Evolutionary conservation across 2,797 vertebrate genomes (phyloP).

Genomic region (Premnoplex brunnescens): DNA sequence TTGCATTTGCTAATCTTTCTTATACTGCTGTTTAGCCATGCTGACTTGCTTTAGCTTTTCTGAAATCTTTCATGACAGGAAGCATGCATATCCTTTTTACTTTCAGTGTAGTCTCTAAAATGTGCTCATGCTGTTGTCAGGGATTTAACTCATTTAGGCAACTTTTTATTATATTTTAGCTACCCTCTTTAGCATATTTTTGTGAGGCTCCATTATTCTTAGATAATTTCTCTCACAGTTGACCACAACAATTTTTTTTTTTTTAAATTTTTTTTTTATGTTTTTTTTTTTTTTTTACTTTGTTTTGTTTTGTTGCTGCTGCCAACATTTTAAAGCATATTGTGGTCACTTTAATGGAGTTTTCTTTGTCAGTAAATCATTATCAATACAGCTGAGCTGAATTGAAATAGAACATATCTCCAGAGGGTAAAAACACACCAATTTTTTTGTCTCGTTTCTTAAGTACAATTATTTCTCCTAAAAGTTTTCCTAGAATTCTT

Average conservation of each 20-base stretch:
- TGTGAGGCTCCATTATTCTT: neutral
- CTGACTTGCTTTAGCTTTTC: conserved; percentile 48
- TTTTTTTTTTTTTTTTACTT: neutral
- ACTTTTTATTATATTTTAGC: neutral
- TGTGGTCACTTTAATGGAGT: neutral
- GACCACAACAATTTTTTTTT: neutral
- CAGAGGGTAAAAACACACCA: neutral
- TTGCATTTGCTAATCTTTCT: conserved; percentile 13
- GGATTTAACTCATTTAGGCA: neutral
- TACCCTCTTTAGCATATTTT: neutral
- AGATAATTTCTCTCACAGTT: neutral
- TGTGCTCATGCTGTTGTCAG: neutral
- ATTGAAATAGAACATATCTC: neutral
- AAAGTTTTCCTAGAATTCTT: neutral
- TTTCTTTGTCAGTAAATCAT: neutral
- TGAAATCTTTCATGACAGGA: conserved; percentile 35
- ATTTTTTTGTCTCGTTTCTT: neutral
- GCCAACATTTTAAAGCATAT: neutral
- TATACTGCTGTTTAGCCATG: neutral
- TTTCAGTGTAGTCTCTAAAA: neutral
- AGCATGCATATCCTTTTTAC: conserved; percentile 37
- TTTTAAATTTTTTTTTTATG: too few species aligned
- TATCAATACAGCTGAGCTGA: neutral
- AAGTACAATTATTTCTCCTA: neutral
- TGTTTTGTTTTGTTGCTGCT: neutral